Evolutionary conservation across 2,888 invertebrate species (phyloP).

Genomic region (Catotricha subobsoleta): DNA sequence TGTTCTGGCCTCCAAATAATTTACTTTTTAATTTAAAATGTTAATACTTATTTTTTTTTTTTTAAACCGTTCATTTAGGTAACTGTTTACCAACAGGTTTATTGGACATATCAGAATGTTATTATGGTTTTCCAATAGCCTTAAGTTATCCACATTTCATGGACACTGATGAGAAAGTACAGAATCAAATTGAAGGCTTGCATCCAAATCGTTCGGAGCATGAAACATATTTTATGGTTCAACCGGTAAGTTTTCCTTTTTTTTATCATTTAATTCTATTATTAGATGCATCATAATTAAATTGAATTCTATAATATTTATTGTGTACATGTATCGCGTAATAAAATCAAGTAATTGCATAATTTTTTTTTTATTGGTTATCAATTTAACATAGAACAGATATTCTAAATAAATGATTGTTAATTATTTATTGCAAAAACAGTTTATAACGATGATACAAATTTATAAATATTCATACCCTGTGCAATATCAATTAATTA

Average conservation of each 20-base stretch:
- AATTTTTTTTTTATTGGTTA: too few relatives aligned
- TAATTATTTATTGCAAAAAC: too few relatives aligned
- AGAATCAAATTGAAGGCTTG: conserved; percentile 48
- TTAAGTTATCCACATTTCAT: conserved; percentile 78
- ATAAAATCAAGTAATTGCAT: too few relatives aligned
- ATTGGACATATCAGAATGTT: conserved; percentile 69
- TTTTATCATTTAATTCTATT: too few relatives aligned
- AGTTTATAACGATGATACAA: too few relatives aligned
- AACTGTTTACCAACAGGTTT: conserved; percentile 56
- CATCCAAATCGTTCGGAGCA: conserved; percentile 44
- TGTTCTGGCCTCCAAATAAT: conserved; percentile 4
- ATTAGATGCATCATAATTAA: too few relatives aligned
- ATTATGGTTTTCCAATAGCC: conserved; percentile 80
- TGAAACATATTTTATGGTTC: conserved; percentile 52
- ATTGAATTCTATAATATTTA: too few relatives aligned
- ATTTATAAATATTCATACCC: too few relatives aligned
- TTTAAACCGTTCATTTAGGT: conserved; percentile 24
- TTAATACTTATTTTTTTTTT: conserved; percentile 10
- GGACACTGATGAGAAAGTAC: conserved; percentile 45
- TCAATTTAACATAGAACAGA: too few relatives aligned
- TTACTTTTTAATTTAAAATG: conserved; percentile 2
- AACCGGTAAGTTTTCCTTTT: conserved; percentile 47
- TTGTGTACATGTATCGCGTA: too few relatives aligned
- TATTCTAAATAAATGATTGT: too few relatives aligned
- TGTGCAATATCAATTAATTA: too few relatives aligned